phyloP scores from a whole-genome alignment of 2,797 vertebrate species.

The Antennarius maculatus region DNA sequence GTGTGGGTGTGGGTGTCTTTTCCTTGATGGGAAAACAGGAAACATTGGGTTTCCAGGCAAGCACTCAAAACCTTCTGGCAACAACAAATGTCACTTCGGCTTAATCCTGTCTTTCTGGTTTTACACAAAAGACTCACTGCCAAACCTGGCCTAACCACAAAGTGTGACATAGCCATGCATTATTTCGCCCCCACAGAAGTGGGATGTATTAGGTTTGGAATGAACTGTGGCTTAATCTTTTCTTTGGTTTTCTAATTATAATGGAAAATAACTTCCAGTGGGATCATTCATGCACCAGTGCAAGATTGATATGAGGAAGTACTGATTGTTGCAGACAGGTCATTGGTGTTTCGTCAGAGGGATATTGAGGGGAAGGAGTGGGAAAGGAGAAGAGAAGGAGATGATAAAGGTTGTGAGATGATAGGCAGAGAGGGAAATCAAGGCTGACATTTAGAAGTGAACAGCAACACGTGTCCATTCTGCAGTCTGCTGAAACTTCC shows the following conservation, averaged over 20 bases:
- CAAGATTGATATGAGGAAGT: slow-evolving; percentile 37
- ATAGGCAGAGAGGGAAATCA: slow-evolving; percentile 51
- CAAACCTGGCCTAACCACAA: too few species aligned
- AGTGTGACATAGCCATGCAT: too few species aligned
- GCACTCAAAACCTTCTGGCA: too few species aligned
- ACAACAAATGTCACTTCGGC: too few species aligned
- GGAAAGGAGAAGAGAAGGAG: not conserved
- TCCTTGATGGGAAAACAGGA: too few species aligned
- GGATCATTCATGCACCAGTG: slow-evolving; percentile 33
- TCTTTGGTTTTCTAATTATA: slow-evolving; percentile 54
- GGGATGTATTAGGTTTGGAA: slow-evolving; percentile 34
- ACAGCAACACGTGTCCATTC: slow-evolving; percentile 10
- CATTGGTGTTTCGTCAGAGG: slow-evolving; percentile 27
- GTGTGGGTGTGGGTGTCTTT: too few species aligned
- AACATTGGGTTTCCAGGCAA: too few species aligned
- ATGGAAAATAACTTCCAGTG: slow-evolving; percentile 44
- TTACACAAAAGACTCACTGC: too few species aligned
- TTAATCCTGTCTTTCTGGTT: too few species aligned
- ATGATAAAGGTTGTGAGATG: slow-evolving; percentile 13
- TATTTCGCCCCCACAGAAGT: too few species aligned
- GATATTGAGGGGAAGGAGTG: slow-evolving; percentile 1
- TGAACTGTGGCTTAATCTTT: slow-evolving; percentile 48
- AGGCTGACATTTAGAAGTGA: slow-evolving; percentile 45
- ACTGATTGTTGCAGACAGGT: slow-evolving; percentile 50
- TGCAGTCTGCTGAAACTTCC: slow-evolving; percentile 13